phyloP scores from a whole-genome alignment of 2,797 vertebrate species.

The Poecilia gillii region DNA sequence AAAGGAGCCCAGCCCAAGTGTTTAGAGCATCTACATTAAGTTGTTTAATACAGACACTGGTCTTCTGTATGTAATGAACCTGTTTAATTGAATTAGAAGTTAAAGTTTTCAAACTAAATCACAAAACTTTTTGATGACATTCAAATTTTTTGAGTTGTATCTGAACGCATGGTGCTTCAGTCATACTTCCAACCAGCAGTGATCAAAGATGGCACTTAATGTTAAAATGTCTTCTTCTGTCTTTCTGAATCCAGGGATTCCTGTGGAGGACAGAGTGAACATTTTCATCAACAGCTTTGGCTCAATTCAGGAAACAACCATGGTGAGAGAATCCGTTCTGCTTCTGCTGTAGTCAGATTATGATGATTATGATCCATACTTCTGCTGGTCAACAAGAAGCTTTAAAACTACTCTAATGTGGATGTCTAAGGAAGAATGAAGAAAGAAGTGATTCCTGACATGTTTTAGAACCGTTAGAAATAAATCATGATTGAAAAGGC shows the following conservation, averaged over 20 bases:
- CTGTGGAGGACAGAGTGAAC: slow-evolving; percentile 96
- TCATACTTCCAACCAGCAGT: background rate
- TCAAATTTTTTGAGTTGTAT: background rate
- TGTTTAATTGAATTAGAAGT: background rate
- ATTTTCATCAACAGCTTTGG: slow-evolving; percentile 99
- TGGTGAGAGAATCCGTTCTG: slow-evolving; percentile 86
- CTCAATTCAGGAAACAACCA: slow-evolving; percentile 98
- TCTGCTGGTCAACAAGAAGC: slow-evolving; percentile 27
- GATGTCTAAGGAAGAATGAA: slow-evolving; percentile 14
- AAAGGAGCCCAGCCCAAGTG: background rate
- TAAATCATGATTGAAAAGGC: slow-evolving; percentile 49
- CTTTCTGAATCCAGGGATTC: slow-evolving; percentile 84
- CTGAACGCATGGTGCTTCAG: background rate
- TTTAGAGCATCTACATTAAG: background rate
- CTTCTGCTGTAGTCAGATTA: background rate
- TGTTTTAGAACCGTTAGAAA: slow-evolving; percentile 48
- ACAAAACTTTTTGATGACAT: background rate
- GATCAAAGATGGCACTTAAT: background rate
- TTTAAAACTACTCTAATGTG: slow-evolving; percentile 21
- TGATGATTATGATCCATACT: slow-evolving; percentile 44
- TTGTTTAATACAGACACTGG: background rate
- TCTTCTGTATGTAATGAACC: background rate
- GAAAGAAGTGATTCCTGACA: slow-evolving; percentile 23
- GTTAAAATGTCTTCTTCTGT: slow-evolving; percentile 10
- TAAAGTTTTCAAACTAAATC: background rate